Base-by-base conservation (phyloP, 2,113 vertebrate genomes). In the Anolis sagrei region DNA sequence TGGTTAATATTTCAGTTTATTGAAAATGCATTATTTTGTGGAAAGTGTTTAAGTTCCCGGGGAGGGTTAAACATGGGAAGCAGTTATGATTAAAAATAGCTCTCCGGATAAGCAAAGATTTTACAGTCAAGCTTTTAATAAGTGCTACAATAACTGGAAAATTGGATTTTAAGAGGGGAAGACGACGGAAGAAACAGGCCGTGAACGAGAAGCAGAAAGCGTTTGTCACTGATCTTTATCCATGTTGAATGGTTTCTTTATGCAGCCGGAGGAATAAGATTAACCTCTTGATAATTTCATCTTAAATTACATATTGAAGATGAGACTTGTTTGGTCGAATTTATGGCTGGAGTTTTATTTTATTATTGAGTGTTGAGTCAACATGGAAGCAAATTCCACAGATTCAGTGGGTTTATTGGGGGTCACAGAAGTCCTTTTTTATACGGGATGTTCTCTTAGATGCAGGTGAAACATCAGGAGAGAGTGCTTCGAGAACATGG, bases 1-100 rank as follows among this genome's bases (percentile, higher is more conserved):
- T 96, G 97, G 96, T 96, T 97, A 97, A 98, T 97, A 97, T 98
- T 95, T 96, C 96, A 97, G 96, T 98, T 98, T 98, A 98, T 98
- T 97, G 96, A 94, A 96, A 97, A 97, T 94, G 89, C 95, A 95
- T 96, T 96, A 95, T 96, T 96, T 95, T 94, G 93, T 94, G 91
- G 93, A 95, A 95, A 94, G 92, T 96, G 95, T 95, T 96, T 96
- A 96, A 95, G 93, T 88, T 92, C 94, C 94, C 94, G 89, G 39
- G 54, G 78, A 91, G 91, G 88, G 91, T 96, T 96, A 96, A 96
- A 93, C 94, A 92, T 95, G 95, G 94, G 93, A 96, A 96, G 95
- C 96, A 95, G 95, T 96, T 95, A 96, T 95, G 95, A 96, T 95
- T 34, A 95, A 94, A 96, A 96, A 96, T 95, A 95, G 95, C 95